phyloP scores from a whole-genome alignment of 2,888 invertebrate genomes.

The Heteromurus nitidus region DNA sequence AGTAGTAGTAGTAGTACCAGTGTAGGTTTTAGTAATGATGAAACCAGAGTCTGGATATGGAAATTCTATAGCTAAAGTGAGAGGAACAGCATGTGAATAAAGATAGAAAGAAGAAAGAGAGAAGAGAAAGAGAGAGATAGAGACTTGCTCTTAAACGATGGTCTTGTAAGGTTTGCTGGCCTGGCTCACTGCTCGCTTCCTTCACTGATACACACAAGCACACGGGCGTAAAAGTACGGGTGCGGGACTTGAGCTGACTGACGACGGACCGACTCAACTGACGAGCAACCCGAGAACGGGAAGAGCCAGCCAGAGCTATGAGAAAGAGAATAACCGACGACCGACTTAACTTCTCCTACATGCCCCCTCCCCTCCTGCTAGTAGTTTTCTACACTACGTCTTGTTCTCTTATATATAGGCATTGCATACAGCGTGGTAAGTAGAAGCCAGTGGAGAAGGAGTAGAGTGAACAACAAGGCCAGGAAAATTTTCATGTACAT shows the following conservation, averaged over 20 bases:
- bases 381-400: constrained; percentile 41
- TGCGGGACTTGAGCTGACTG: constrained; percentile 67
- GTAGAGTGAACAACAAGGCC: constrained; percentile 54
- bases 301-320: constrained; percentile 52
- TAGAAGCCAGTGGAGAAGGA: constrained; percentile 14
- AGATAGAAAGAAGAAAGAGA: constrained; percentile 35
- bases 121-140: constrained; percentile 48
- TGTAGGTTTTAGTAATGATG: constrained; percentile 40
- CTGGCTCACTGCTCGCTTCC: constrained; percentile 31
- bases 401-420: constrained; percentile 33
- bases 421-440: constrained; percentile 11
- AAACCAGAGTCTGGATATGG: constrained; percentile 54
- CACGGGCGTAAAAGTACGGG: constrained; percentile 55
- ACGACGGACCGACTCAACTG: constrained; percentile 69
- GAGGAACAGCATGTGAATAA: constrained; percentile 57
- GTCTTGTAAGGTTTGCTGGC: constrained; percentile 41
- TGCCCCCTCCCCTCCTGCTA: constrained; percentile 58
- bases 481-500: constrained; percentile 56
- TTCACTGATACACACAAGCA: constrained; percentile 19
- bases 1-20: constrained; percentile 15
- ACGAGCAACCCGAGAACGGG: constrained; percentile 66
- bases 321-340: constrained; percentile 61
- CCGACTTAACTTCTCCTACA: constrained; percentile 63
- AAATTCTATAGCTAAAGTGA: constrained; percentile 64
- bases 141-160: constrained; percentile 56